Evolutionary conservation across 2,113 vertebrate species (phyloP).

Genomic region (Hoplias malabaricus): DNA sequence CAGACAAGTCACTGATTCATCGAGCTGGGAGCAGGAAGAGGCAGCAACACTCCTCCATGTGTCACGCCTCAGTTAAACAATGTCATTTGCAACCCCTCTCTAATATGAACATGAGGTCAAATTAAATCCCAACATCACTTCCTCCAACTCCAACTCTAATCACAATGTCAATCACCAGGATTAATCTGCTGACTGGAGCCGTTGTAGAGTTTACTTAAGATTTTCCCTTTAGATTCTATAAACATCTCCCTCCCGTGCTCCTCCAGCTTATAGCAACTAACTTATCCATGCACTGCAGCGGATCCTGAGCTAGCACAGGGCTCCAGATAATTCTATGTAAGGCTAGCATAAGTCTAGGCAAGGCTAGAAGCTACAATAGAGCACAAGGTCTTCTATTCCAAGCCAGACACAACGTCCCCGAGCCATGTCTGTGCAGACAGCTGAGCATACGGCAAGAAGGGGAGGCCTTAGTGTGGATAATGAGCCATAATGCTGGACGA

Average conservation of each 20-base stretch:
- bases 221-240: conserved; percentile 10
- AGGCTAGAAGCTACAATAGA: not conserved
- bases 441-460: conserved; percentile 8
- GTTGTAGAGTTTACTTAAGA: not conserved
- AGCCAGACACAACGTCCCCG: not conserved
- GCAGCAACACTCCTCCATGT: not conserved
- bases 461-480: too few relatives aligned
- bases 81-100: not conserved
- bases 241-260: not conserved
- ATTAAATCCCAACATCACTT: conserved; percentile 12
- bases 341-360: not conserved
- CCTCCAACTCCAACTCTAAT: conserved; percentile 10
- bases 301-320: not conserved
- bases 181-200: conserved; percentile 5
- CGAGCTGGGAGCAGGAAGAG: not conserved
- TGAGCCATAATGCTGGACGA: not conserved
- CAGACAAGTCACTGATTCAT: conserved; percentile 48
- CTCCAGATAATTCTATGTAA: not conserved
- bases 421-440: conserved; percentile 6
- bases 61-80: not conserved
- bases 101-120: not conserved
- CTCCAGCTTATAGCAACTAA: not conserved
- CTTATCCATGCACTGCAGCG: not conserved
- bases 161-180: conserved; percentile 13
- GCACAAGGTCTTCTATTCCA: not conserved